Evolutionary conservation across 2,888 invertebrate genomes (phyloP), one percentile per base, ranked within the genome.

Genomic region (Cheilosia scutellata): DNA sequence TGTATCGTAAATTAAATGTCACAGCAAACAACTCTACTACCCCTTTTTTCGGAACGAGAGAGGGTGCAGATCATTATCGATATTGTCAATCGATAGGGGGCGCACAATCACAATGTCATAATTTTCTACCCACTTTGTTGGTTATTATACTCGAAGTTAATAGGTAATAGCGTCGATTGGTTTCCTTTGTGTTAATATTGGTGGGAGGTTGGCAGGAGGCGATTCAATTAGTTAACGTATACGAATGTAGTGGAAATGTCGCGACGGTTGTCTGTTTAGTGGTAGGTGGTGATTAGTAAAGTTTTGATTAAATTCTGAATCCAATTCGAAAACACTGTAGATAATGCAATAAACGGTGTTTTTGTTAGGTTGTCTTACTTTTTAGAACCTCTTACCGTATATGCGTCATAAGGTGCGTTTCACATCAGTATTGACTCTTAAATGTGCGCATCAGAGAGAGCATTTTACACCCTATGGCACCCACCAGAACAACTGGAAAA

Each of bases 1-100:
- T 78, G 78, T 75, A 70, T 75, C 83, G 83, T 84, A 79, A 84
- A 84, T 84, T 84, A 84, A 84, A 84, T 79, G 83, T 55, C 83
- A 70, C 63, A 79, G 62, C 68, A 58, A 84, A 74, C 57, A 79
- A 75, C 44, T 5, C 9, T 20, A 20, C 20, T n/a, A n/a, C 72
- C 78, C 78, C 78, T 74, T 72, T 53, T 49, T 25, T 11, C 49
- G 27, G 62, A 74, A 68, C 66, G 11, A 51, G 25, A 51, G 25
- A 65, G 51, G 68, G 49, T 40, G 63, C 58, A 75, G 79, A 79
- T 84, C 63, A 40, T 51, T 75, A 84, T 84, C 83, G 40, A 65
- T 84, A 75, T 70, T 75, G 70, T 84, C 83, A 79, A 75, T 84
- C 74, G 79, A 79, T 84, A 79, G 63, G 58, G 74, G 72, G 70